These are phyloP conservation scores for Jordanella pulchra DNA, from an alignment of 2,797 vertebrate genomes.

Conservation along the genomic window DNA sequence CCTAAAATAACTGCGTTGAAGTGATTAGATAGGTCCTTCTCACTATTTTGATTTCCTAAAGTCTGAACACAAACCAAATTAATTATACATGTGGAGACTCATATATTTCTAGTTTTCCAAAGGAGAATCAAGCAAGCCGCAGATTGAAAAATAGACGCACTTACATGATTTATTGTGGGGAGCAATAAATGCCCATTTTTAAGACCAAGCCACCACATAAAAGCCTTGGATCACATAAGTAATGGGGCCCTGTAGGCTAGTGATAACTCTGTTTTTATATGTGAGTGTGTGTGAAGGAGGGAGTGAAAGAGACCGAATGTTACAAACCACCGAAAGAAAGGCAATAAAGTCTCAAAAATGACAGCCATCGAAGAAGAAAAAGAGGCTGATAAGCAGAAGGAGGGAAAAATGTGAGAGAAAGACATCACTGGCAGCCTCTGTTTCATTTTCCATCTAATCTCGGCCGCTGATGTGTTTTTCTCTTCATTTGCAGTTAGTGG, in stretches of 20 bases:
- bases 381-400: conserved; percentile 24
- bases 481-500: conserved; percentile 66
- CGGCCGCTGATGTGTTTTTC: conserved; percentile 53
- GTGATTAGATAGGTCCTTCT: background rate
- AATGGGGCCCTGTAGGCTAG: conserved; percentile 65
- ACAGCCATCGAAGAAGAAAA: conserved; percentile 41
- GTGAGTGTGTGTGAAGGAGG: conserved; percentile 27
- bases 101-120: conserved; percentile 6
- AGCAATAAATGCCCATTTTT: conserved; percentile 68
- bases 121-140: conserved; percentile 24
- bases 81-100: background rate
- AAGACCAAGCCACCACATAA: conserved; percentile 71
- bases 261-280: conserved; percentile 63
- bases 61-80: background rate
- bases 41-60: conserved; percentile 2
- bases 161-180: conserved; percentile 52
- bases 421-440: conserved; percentile 30
- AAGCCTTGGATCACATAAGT: conserved; percentile 64
- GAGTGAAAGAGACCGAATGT: conserved; percentile 20
- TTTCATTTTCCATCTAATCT: conserved; percentile 61
- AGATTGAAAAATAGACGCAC: conserved; percentile 39
- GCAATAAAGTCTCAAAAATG: conserved; percentile 61
- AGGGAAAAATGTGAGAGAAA: conserved; percentile 16
- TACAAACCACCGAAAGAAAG: conserved; percentile 56
- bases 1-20: background rate